Evolutionary conservation across 2,113 vertebrate species (phyloP).

Genomic region (Rattus rattus): DNA sequence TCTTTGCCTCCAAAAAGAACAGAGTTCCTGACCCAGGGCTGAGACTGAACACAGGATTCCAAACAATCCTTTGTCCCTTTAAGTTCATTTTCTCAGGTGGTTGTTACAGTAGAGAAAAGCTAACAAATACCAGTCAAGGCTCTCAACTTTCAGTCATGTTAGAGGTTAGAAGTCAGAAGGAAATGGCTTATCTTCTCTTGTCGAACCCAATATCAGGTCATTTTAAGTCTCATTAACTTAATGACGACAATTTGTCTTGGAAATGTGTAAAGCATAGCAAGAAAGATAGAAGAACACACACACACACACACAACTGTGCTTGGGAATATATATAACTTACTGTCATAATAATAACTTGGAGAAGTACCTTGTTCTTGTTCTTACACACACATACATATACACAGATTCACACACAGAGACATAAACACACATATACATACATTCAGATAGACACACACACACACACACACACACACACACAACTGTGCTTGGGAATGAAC

Average conservation of each 20-base stretch:
- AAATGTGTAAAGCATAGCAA: slow-evolving; percentile 76
- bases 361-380: slow-evolving; percentile 50
- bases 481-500: accelerated
- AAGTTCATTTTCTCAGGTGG: no score
- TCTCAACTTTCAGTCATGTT: slow-evolving; percentile 12
- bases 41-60: no score
- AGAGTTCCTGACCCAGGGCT: no score
- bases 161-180: slow-evolving; percentile 65
- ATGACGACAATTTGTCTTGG: slow-evolving; percentile 79
- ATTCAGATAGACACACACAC: neutral
- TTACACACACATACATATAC: accelerated
- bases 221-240: slow-evolving; percentile 72
- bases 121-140: neutral
- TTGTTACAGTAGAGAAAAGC: neutral
- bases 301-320: no score
- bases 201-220: slow-evolving; percentile 54
- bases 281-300: slow-evolving; percentile 43
- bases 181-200: slow-evolving; percentile 69
- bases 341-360: slow-evolving; percentile 73
- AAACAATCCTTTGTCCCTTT: neutral
- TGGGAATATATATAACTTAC: slow-evolving; percentile 56
- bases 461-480: neutral
- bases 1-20: neutral
- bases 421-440: accelerated
- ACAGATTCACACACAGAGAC: neutral